Base-by-base conservation (phyloP, 2,113 vertebrate genomes). In the Leiothrix lutea region DNA sequence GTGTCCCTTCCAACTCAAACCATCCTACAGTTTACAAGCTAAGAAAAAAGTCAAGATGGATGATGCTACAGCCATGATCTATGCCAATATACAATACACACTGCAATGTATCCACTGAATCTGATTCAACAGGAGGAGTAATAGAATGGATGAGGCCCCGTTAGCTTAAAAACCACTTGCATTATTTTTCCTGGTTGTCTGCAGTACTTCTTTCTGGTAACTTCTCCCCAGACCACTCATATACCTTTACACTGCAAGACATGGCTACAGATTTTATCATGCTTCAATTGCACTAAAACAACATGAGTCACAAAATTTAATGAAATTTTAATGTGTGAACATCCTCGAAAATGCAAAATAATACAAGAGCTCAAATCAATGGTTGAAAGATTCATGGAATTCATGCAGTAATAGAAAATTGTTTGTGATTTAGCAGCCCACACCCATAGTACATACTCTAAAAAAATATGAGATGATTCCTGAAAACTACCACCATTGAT, bases 401-500 rank as follows among this genome's bases (percentile, higher is more conserved):
- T 44, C 44, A 47, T 4, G 6, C 29, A 74, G 23, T 35, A 33
- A 45, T 8, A 67, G 84, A 77, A 91, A 90, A 33, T 56, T 17
- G 19, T 54, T 71, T 31, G 23, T 72, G 66, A 85, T 48, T 85
- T 70, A 85, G 33, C 45, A 75, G 33, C 35, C 42, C 2, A 18
- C 25, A 53, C 33, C 31, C 18, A 40, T 7, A 35, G 50, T 15
- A 57, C 17, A 31, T 12, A 38, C 0, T 0, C 6, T 1, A 21
- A 56, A 89, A 95, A 47, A 15, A 0, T 1, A 54, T 14, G 6
- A 95, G n/a, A 24, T 21, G 29, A 72, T 60, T 53, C 31, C 65
- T 51, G 56, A 58, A 51, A 91, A 82, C 35, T 36, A 69, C 20
- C 38, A 54, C 25, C 40, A 17, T 3, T 6, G 18, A 65, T 72